Conservation (phyloP, 1,140 invertebrate species). For the Lordiphosa clarofinis region DNA sequence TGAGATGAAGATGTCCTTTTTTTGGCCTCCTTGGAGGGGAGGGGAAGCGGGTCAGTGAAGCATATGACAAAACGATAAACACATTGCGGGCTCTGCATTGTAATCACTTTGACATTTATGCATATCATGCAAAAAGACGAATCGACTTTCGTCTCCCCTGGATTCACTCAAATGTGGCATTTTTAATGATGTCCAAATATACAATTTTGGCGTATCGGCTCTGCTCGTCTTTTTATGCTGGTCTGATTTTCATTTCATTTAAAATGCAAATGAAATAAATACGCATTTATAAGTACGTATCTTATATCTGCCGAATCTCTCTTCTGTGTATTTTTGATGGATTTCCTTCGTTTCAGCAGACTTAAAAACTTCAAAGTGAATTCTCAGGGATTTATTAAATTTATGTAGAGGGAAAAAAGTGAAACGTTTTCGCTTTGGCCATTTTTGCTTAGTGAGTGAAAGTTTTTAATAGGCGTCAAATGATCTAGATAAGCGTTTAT, state of each 20-base stretch:
- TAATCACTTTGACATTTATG: constrained; percentile 79
- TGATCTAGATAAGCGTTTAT: constrained; percentile 14
- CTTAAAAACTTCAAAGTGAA: constrained; percentile 54
- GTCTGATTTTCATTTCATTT: constrained; percentile 72
- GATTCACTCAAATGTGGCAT: constrained; percentile 66
- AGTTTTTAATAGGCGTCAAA: constrained; percentile 45
- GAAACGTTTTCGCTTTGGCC: constrained; percentile 10
- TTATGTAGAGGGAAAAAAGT: constrained; percentile 3
- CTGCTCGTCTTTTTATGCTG: constrained; percentile 62
- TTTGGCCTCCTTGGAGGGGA: not conserved
- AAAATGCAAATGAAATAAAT: constrained; percentile 71
- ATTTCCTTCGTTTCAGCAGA: constrained; percentile 21
- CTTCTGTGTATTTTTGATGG: constrained; percentile 5
- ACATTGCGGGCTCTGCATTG: constrained; percentile 67
- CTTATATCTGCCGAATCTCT: constrained; percentile 1
- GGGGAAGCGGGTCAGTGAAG: constrained; percentile 34
- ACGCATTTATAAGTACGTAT: constrained; percentile 35
- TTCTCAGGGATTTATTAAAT: constrained; percentile 43
- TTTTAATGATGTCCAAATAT: constrained; percentile 77
- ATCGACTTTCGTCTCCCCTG: constrained; percentile 22
- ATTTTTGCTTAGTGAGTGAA: constrained; percentile 43
- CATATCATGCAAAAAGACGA: constrained; percentile 67
- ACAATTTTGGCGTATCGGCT: constrained; percentile 34
- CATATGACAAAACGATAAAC: constrained; percentile 73
- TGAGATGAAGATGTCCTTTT: constrained; percentile 28